Percentiles rank a stretch among this genome's conserved stretches.
These are phyloP conservation scores for Drosophila ezoana DNA, from an alignment of 2,888 invertebrate species.

Conservation along the genomic window DNA sequence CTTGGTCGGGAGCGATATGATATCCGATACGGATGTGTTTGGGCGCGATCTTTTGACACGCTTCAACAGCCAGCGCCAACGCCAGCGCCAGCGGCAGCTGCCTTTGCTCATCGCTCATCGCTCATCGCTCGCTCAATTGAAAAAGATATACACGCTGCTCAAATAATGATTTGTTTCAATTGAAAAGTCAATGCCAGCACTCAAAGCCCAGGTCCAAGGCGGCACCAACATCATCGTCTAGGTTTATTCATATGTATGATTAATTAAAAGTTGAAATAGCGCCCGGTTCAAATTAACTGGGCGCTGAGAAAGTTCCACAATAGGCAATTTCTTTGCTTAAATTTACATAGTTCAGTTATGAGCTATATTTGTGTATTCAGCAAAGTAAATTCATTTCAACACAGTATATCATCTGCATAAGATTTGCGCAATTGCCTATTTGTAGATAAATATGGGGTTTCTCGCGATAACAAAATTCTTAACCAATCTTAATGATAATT, in stretches of 20 bases:
- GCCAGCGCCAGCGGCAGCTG: conserved; percentile 1
- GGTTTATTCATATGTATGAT: conserved; percentile 40
- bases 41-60: conserved; percentile 74
- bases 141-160: conserved; percentile 63
- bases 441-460: not conserved
- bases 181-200: conserved; percentile 72
- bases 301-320: conserved; percentile 43
- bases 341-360: conserved; percentile 49
- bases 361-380: conserved; percentile 21
- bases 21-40: conserved; percentile 57
- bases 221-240: conserved; percentile 25
- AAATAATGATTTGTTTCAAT: conserved; percentile 80
- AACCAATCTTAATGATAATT: not conserved
- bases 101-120: conserved; percentile 18
- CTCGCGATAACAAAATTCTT: too few species aligned
- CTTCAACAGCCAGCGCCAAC: conserved; percentile 39
- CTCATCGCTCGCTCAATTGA: conserved; percentile 59
- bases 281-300: conserved; percentile 34
- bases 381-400: conserved; percentile 6
- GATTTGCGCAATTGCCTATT: not conserved
- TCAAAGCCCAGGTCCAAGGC: conserved; percentile 28
- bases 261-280: conserved; percentile 47
- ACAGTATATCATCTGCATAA: not conserved
- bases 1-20: conserved; percentile 2
- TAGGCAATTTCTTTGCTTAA: conserved; percentile 26